A percentile compares a stretch with the other conserved stretches of the same genome.
phyloP scores from a whole-genome alignment of 2,797 vertebrate species.

The Sebastes paucispinis region DNA sequence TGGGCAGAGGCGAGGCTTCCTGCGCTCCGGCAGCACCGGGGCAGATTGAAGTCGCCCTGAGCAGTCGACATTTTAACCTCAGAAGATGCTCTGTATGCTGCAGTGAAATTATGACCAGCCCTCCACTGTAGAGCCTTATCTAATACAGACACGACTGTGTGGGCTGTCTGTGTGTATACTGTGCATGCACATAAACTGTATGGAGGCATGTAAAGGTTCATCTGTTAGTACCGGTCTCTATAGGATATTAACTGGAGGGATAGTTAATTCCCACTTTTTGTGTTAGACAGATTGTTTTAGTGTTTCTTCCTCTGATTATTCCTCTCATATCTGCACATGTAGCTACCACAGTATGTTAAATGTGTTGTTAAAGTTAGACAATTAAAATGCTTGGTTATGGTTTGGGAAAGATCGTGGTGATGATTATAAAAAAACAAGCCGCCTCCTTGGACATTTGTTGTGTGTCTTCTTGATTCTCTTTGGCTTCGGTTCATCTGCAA shows the following conservation, averaged over 20 bases:
- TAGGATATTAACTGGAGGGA: background rate
- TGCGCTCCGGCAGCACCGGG: background rate
- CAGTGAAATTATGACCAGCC: conserved; percentile 18
- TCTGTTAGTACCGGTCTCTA: background rate
- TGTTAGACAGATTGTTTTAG: background rate
- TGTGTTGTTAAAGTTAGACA: no score
- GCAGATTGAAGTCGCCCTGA: conserved; percentile 46
- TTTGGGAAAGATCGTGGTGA: no score
- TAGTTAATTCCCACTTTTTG: background rate
- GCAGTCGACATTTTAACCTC: conserved; percentile 49
- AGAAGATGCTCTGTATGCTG: conserved; percentile 36
- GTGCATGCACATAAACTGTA: background rate
- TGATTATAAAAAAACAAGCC: no score
- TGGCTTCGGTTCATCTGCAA: no score
- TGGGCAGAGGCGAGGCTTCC: conserved; percentile 29
- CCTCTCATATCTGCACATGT: background rate
- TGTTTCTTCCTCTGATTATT: background rate
- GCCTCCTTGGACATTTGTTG: no score
- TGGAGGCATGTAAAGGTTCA: background rate
- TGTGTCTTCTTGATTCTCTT: no score
- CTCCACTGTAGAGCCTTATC: conserved; percentile 12
- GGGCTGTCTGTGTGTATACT: background rate
- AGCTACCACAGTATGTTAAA: no score
- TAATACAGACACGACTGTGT: background rate
- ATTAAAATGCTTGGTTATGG: no score